Base-by-base conservation (phyloP, 2,113 vertebrate species). In the Orthonyx spaldingii region DNA sequence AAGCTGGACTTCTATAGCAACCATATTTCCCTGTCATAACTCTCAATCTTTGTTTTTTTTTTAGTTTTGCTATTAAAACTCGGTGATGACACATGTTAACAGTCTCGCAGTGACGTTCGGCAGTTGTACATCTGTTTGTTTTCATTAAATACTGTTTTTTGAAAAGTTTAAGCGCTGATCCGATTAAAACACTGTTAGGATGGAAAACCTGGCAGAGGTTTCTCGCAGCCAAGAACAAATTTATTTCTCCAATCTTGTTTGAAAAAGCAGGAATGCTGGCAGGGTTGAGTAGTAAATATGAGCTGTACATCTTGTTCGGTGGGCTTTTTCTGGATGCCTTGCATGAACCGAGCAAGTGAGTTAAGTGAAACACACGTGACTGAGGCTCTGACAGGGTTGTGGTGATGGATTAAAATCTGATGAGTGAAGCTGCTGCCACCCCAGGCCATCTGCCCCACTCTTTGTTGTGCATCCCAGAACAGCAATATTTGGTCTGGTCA, bases 381-480 rank as follows among this genome's bases (percentile, higher is more conserved):
- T 41, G 74, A 82, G 88, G 80, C 69, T 92, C 83, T 90, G 94
- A 89, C 91, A 92, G 83, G 47, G 84, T 18, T 23, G 56, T 70
- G 84, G 74, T 94, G 89, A 94, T 94, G 90, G 93, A 93, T 97
- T 93, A 90, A 97, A 95, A 89, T 96, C 91, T 78, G 84, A 91
- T 68, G 89, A 95, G 84, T 3, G 28, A 95, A 88, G 84, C 91
- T 89, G 80, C 86, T 94, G 84, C 94, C 93, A 89, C 95, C 95
- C 83, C 95, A 86, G 91, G 89, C 95, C 96, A 97, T 97, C 95
- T 96, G 87, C 91, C 70, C 89, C 6, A 8, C 32, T 95, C 89
- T 83, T 90, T 91, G 79, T 86, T 89, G 80, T 50, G 64, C 87
- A 69, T 97, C 87, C 82, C 93, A 83, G 53, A 95, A 46, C 79